Evolutionary conservation across 1,140 invertebrate species (phyloP).

Genomic region (Meloidogyne chitwoodi): DNA sequence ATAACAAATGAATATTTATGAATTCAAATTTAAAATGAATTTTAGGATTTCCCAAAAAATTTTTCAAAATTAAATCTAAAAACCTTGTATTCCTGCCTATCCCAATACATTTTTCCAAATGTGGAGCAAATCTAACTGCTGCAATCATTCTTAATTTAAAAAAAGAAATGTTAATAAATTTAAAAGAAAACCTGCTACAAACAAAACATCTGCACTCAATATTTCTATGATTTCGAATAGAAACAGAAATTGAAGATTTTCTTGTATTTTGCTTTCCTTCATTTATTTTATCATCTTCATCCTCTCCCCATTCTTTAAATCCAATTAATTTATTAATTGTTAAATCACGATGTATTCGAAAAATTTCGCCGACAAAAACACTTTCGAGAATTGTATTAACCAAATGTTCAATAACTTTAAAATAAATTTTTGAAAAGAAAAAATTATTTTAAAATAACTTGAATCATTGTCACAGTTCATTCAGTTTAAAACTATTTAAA

Average conservation of each 20-base stretch:
- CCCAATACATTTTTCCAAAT: slow-evolving; percentile 45
- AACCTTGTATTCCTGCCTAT: slow-evolving; percentile 40
- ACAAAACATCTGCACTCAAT: slow-evolving; percentile 25
- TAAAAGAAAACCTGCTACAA: slow-evolving; percentile 3
- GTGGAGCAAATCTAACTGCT: slow-evolving; percentile 40
- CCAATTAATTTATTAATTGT: slow-evolving; percentile 16
- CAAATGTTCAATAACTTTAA: slow-evolving; percentile 1
- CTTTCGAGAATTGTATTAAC: background rate
- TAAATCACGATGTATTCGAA: slow-evolving; percentile 3
- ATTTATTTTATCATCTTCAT: background rate
- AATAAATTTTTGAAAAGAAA: background rate
- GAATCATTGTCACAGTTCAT: background rate
- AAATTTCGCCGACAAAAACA: background rate
- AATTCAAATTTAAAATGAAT: too few relatives aligned
- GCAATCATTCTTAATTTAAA: slow-evolving; percentile 33
- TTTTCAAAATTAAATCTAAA: background rate
- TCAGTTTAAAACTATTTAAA: background rate
- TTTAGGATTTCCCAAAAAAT: too few relatives aligned
- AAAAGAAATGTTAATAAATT: background rate
- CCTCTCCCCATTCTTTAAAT: background rate
- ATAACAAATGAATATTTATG: too few relatives aligned
- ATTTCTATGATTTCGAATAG: background rate
- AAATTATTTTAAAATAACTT: background rate
- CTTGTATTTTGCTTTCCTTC: background rate
- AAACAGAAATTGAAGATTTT: background rate